These are phyloP conservation scores for Microctonus hyperodae DNA, from an alignment of 2,888 invertebrate species.

Conservation along the genomic window DNA sequence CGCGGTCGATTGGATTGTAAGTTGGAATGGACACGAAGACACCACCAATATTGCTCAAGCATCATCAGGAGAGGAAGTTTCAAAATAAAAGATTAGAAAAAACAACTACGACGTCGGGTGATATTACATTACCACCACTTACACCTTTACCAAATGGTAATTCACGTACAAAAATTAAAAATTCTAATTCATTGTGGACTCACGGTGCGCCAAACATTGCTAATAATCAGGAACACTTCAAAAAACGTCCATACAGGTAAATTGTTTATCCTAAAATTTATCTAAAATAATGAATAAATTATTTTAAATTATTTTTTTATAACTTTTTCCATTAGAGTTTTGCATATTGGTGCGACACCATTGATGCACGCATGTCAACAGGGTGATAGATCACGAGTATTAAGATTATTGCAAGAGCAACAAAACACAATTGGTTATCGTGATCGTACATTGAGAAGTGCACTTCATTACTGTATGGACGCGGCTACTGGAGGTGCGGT, in stretches of 20 bases:
- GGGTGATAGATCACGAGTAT: constrained; percentile 79
- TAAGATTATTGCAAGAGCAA: constrained; percentile 76
- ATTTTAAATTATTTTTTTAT: background rate
- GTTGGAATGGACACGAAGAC: constrained; percentile 62
- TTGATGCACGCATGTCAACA: constrained; percentile 94
- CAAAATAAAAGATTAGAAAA: constrained; percentile 47
- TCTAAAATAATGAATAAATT: background rate
- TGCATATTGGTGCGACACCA: constrained; percentile 75
- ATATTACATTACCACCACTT: constrained; percentile 58
- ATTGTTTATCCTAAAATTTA: background rate
- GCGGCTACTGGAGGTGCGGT: constrained; percentile 69
- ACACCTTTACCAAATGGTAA: constrained; percentile 49
- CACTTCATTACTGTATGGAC: constrained; percentile 92
- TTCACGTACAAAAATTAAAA: constrained; percentile 35
- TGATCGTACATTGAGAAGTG: constrained; percentile 84
- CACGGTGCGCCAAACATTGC: constrained; percentile 27
- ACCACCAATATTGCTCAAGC: constrained; percentile 58
- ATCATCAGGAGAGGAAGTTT: constrained; percentile 54
- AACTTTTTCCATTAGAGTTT: constrained; percentile 49
- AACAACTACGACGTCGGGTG: constrained; percentile 37
- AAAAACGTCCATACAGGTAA: constrained; percentile 57
- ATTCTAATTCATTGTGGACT: constrained; percentile 35
- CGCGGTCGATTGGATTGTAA: constrained; percentile 43
- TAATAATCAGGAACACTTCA: constrained; percentile 45
- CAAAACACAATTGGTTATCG: constrained; percentile 72